Base-by-base conservation (phyloP, 2,113 vertebrate genomes). In the Ctenodactylus gundi region DNA sequence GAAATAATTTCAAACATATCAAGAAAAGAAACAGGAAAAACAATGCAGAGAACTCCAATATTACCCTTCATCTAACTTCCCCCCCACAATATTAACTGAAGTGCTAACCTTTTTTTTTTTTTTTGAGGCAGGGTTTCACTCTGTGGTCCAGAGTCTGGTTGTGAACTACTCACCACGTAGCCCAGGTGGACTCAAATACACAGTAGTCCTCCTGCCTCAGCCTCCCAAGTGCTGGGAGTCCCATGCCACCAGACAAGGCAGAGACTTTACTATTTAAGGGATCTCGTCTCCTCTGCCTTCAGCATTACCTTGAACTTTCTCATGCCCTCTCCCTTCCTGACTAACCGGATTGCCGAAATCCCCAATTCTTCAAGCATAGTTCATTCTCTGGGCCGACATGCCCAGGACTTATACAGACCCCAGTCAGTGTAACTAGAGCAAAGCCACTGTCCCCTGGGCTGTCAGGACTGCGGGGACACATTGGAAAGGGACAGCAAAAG, bases 401-500 rank as follows among this genome's bases (percentile, higher is more conserved):
- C 62, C 46, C 31, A 55, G 49, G 44, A 36, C 25, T 80, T 73
- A 34, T n/a, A 62, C 23, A 89, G 85, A 83, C 60, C 70, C 57
- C 51, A 65, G 67, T 27, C 67, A 80, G 70, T 58, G 34, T 29
- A 51, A 49, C 49, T 57, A 49, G 49, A 85, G 62, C 39, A 8
- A 80, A 84, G 64, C 41, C 62, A 58, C 85, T 68, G 53, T 3
- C 39, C 27, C 31, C 23, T 49, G 70, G 82, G 53, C 60, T 46
- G 58, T 64, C 70, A 18, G 18, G 53, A 91, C 51, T 76, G 57
- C 14, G 55, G 76, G 81, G 85, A 65, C 70, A 65, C 84, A 85
- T 31, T 67, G 65, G 77, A 83, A 95, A 95, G 76, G 12, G 9
- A 93, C 39, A 81, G 76, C 77, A 91, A 85, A 34, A 82, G 65